These are phyloP conservation scores for Leucosticte australis DNA, from an alignment of 2,113 vertebrate genomes.

Conservation along the genomic window DNA sequence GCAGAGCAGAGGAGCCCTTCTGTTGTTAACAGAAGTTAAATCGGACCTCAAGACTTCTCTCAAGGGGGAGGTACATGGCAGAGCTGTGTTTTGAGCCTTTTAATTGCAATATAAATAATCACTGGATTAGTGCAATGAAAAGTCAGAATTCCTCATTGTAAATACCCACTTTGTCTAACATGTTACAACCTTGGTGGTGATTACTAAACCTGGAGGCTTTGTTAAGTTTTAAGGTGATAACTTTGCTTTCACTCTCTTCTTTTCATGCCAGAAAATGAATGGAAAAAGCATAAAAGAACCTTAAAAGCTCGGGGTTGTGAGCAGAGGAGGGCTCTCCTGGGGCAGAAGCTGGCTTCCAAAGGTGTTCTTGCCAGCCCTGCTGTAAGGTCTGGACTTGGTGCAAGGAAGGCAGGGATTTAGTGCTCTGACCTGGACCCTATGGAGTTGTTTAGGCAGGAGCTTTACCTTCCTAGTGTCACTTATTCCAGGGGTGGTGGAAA, in stretches of 20 bases:
- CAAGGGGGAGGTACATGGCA: not conserved
- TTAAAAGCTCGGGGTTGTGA: not conserved
- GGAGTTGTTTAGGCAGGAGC: not conserved
- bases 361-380: not conserved
- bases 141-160: not conserved
- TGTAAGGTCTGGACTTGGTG: not conserved
- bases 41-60: not conserved
- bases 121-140: not conserved
- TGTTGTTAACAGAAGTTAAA: not conserved
- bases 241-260: not conserved
- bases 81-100: not conserved
- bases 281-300: not conserved
- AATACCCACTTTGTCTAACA: not conserved
- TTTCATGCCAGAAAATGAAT: not conserved
- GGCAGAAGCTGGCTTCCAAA: not conserved
- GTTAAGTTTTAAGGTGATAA: not conserved
- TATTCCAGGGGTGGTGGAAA: not conserved
- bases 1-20: not conserved
- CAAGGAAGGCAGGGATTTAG: not conserved
- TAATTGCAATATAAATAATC: not conserved
- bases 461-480: not conserved
- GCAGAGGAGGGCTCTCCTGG: not conserved
- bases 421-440: not conserved
- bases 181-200: not conserved
- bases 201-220: not conserved